Evolutionary conservation across 1,140 invertebrate genomes (phyloP).

Genomic region (Lutraria rhynchaena): DNA sequence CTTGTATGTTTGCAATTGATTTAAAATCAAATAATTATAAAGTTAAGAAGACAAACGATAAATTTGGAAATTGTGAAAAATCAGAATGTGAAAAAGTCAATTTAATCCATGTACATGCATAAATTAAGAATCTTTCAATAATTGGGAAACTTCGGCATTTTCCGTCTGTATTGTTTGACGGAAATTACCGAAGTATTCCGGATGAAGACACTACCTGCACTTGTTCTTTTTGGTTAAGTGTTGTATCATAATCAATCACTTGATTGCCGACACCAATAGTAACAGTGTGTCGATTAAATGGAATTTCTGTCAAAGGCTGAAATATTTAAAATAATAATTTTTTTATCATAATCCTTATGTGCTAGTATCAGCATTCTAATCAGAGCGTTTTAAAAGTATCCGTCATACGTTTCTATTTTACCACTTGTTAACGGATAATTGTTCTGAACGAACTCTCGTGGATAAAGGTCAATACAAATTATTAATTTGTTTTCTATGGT

Average conservation of each 20-base stretch:
- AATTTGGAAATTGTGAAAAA: too few species aligned
- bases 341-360: background rate
- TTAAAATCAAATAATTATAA: background rate
- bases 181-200: too few species aligned
- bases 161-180: too few species aligned
- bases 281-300: slow-evolving; percentile 36
- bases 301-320: background rate
- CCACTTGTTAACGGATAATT: background rate
- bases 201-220: too few species aligned
- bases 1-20: too few species aligned
- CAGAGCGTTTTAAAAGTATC: background rate
- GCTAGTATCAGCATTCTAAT: background rate
- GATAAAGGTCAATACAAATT: too few species aligned
- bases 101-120: background rate
- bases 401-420: background rate
- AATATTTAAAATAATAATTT: background rate
- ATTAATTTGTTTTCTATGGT: too few species aligned
- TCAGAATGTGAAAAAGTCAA: too few species aligned
- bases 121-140: too few species aligned
- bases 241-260: slow-evolving; percentile 19
- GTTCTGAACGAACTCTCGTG: too few species aligned
- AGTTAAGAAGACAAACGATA: background rate
- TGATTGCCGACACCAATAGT: slow-evolving; percentile 33
- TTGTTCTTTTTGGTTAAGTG: slow-evolving; percentile 1
- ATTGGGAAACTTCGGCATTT: too few species aligned